phyloP scores from a whole-genome alignment of 2,888 invertebrate species.

The Actias luna region DNA sequence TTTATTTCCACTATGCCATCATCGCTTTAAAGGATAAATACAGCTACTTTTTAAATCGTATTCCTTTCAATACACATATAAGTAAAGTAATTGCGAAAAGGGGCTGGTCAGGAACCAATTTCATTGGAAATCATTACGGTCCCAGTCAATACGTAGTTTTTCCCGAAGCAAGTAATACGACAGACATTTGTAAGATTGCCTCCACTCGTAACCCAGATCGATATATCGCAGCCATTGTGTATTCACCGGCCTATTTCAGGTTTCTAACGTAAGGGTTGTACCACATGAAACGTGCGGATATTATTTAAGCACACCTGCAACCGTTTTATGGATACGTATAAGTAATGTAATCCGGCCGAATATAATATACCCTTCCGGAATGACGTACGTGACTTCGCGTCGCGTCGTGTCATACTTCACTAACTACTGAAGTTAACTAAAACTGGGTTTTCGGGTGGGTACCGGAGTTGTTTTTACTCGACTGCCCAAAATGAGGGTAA shows the following conservation, averaged over 20 bases:
- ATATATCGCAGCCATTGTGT: conserved; percentile 64
- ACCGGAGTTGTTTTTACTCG: not conserved
- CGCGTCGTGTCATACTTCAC: conserved; percentile 2
- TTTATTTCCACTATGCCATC: not conserved
- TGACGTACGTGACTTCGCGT: conserved; percentile 6
- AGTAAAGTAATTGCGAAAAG: conserved; percentile 4
- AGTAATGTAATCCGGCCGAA: not conserved
- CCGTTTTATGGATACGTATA: conserved; percentile 7
- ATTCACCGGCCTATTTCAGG: conserved; percentile 67
- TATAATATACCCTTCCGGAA: conserved; percentile 4
- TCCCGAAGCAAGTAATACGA: conserved; percentile 48
- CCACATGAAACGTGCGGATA: conserved; percentile 11
- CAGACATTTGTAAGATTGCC: conserved; percentile 59
- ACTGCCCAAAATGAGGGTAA: not conserved
- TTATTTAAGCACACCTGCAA: conserved; percentile 3
- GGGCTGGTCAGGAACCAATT: conserved; percentile 18
- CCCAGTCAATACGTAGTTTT: conserved; percentile 36
- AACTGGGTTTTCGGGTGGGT: not conserved
- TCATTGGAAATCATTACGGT: conserved; percentile 39
- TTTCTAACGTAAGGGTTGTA: conserved; percentile 38
- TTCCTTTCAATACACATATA: not conserved
- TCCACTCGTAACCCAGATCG: conserved; percentile 49
- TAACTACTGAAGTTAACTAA: conserved; percentile 9
- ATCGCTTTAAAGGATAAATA: not conserved
- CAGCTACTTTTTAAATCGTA: not conserved